Conservation (phyloP, 2,888 invertebrate genomes). For the Eupithecia abbreviata region DNA sequence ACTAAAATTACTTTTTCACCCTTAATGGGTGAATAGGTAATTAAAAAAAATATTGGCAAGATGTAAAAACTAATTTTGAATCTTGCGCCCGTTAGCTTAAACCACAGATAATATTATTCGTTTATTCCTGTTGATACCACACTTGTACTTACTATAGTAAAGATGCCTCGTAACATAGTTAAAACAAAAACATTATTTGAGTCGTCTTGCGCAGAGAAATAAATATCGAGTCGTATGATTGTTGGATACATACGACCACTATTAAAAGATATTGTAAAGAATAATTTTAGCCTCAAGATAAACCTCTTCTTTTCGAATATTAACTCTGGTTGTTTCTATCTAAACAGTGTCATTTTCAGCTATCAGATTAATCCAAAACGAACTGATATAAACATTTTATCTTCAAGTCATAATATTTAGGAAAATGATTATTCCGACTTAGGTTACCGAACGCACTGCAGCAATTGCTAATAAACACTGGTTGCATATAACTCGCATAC, state of each 20-base stretch:
- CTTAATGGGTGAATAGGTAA: no score
- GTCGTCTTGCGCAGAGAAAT: neutral
- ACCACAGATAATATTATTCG: no score
- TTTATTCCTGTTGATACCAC: no score
- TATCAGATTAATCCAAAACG: conserved; percentile 19
- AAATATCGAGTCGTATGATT: neutral
- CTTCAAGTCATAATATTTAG: conserved; percentile 24
- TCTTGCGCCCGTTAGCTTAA: neutral
- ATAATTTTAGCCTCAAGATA: neutral
- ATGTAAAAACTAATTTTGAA: neutral
- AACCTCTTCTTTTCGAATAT: neutral
- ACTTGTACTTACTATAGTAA: no score
- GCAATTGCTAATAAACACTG: conserved; percentile 32
- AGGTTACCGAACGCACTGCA: conserved; percentile 29
- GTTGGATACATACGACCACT: no score
- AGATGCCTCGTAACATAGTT: no score
- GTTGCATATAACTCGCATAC: conserved; percentile 40
- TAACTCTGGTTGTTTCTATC: conserved; percentile 17
- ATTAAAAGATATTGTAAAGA: neutral
- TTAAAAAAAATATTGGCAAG: no score
- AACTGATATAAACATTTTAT: conserved; percentile 32
- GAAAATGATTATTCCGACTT: conserved; percentile 33
- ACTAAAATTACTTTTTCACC: no score
- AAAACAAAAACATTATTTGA: neutral
- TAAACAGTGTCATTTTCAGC: conserved; percentile 15